These are phyloP conservation scores for Tapirus indicus DNA, from an alignment of 2,797 vertebrate genomes.

Conservation along the genomic window DNA sequence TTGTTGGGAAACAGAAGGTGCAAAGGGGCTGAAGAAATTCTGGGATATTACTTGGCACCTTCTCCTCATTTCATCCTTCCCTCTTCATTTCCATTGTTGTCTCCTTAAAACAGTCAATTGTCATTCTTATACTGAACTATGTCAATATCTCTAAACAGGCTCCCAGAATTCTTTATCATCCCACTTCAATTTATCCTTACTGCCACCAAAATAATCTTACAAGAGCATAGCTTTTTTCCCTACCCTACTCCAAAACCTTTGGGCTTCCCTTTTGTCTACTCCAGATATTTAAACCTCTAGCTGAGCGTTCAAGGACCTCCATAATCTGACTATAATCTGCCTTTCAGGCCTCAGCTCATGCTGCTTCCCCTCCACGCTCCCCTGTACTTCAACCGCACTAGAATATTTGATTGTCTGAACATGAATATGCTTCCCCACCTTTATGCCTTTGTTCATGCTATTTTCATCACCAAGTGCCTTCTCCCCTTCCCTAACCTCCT, in stretches of 20 bases:
- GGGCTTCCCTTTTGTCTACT: neutral
- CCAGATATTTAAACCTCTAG: conserved; percentile 16
- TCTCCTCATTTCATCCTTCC: neutral
- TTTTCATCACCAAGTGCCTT: conserved; percentile 16
- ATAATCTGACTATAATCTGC: conserved; percentile 48
- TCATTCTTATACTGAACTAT: neutral
- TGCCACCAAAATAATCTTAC: neutral
- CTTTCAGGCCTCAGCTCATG: neutral
- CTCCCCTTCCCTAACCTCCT: neutral
- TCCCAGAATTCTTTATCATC: neutral
- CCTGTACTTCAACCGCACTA: neutral
- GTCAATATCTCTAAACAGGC: neutral
- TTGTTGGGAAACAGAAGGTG: neutral
- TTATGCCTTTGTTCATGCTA: neutral
- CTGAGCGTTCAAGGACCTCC: conserved; percentile 62
- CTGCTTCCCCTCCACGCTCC: fast-evolving
- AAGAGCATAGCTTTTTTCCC: neutral
- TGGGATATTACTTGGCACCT: neutral
- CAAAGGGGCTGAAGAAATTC: neutral
- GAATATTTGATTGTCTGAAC: neutral
- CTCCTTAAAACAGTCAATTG: neutral
- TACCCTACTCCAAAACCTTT: conserved; percentile 35
- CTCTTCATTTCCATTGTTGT: too few species aligned
- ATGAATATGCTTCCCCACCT: neutral
- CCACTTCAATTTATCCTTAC: neutral